Percentiles rank a stretch among this genome's conserved stretches.
Evolutionary conservation across 2,113 vertebrate species (phyloP).

Genomic region (Pachypanchax playfairii): DNA sequence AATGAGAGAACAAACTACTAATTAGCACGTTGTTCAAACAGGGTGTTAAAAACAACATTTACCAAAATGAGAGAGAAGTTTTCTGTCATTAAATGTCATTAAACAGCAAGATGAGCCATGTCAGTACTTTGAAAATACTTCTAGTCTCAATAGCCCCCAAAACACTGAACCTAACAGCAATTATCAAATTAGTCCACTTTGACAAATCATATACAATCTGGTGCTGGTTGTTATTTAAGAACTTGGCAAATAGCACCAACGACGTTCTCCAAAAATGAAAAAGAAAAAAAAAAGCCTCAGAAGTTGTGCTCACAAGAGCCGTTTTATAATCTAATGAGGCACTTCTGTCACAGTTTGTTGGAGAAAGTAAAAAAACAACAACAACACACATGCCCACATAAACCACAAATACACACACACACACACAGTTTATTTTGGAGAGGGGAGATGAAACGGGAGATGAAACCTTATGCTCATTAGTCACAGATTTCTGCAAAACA

Average conservation of each 20-base stretch:
- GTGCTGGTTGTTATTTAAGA: slow-evolving; percentile 23
- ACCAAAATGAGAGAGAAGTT: background rate
- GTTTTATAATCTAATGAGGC: slow-evolving; percentile 53
- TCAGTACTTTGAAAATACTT: slow-evolving; percentile 11
- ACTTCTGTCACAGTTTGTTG: slow-evolving; percentile 42
- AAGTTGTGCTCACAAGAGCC: slow-evolving; percentile 29
- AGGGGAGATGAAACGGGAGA: slow-evolving; percentile 28
- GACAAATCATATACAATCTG: slow-evolving; percentile 30
- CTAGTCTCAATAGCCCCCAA: slow-evolving; percentile 3
- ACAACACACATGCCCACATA: slow-evolving; percentile 9
- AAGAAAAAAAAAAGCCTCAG: slow-evolving; percentile 49
- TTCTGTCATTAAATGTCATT: background rate
- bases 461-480: slow-evolving; percentile 48
- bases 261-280: slow-evolving; percentile 40
- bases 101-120: background rate
- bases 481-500: slow-evolving; percentile 39
- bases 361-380: slow-evolving; percentile 21
- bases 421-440: slow-evolving; percentile 32
- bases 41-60: background rate
- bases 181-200: slow-evolving; percentile 25
- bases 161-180: slow-evolving; percentile 9
- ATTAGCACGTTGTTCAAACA: background rate
- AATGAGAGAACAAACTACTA: background rate
- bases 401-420: slow-evolving; percentile 1
- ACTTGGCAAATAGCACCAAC: slow-evolving; percentile 26